These are phyloP conservation scores for Noctua janthina DNA, from an alignment of 2,888 invertebrate genomes.

Conservation along the genomic window DNA sequence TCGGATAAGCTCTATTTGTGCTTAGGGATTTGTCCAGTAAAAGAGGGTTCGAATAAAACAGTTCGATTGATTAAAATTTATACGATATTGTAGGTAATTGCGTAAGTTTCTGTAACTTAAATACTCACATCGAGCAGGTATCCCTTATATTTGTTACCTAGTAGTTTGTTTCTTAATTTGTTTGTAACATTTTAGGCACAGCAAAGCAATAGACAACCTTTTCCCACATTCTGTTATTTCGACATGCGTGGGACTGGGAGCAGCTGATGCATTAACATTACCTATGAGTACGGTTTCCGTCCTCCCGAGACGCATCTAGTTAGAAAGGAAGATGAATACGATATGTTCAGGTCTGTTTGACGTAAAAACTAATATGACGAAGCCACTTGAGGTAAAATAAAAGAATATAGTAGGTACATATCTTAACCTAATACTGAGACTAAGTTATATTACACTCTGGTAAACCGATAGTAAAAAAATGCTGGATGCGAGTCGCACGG, in stretches of 20 bases:
- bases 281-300: conserved; percentile 4
- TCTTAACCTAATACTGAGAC: too few relatives aligned
- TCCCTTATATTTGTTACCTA: conserved; percentile 6
- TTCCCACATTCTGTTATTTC: conserved; percentile 33
- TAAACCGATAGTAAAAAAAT: too few relatives aligned
- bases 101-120: not conserved
- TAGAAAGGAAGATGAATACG: conserved; percentile 13
- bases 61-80: conserved; percentile 3
- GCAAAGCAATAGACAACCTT: conserved; percentile 10
- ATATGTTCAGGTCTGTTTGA: conserved; percentile 5
- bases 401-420: not conserved
- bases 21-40: conserved; percentile 12
- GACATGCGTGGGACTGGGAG: conserved; percentile 43
- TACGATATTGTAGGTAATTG: not conserved
- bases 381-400: not conserved
- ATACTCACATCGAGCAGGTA: not conserved
- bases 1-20: conserved; percentile 33
- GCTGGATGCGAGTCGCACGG: too few relatives aligned
- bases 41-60: conserved; percentile 13
- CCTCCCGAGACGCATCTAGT: conserved; percentile 6
- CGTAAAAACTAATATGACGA: conserved; percentile 2
- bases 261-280: conserved; percentile 56
- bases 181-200: conserved; percentile 14
- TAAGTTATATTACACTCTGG: not conserved
- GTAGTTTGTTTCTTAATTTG: conserved; percentile 2